Evolutionary conservation across 2,888 invertebrate species (phyloP).

Genomic region (Heteropelma amictum): DNA sequence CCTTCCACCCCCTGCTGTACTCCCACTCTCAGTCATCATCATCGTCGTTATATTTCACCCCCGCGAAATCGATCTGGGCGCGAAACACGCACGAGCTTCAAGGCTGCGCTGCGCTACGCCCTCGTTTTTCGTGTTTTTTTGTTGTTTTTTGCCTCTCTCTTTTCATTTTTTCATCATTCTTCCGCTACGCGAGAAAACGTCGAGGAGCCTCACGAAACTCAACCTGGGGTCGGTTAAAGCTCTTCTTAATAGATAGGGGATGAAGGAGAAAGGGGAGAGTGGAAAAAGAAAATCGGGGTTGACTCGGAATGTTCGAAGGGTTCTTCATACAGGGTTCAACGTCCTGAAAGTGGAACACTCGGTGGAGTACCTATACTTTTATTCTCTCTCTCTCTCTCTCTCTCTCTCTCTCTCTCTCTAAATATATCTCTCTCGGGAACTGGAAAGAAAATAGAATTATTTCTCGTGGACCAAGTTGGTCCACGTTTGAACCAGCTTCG

Average conservation of each 20-base stretch:
- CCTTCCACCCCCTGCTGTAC: constrained; percentile 31
- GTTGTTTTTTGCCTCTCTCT: no score
- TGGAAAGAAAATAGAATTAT: no score
- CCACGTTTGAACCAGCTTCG: no score
- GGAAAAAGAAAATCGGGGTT: neutral
- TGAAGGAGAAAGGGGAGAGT: neutral
- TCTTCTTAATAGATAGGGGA: neutral
- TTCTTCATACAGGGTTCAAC: constrained; percentile 22
- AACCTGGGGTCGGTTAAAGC: neutral
- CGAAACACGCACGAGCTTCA: constrained; percentile 43
- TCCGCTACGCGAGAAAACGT: neutral
- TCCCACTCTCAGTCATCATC: constrained; percentile 52
- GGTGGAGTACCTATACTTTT: neutral
- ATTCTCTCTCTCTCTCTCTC: no score
- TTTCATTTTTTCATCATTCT: neutral
- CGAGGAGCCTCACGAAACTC: constrained; percentile 17
- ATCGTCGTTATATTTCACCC: constrained; percentile 41
- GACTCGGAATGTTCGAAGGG: constrained; percentile 26
- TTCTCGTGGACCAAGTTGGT: no score
- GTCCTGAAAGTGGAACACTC: constrained; percentile 12
- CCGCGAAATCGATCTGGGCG: constrained; percentile 56
- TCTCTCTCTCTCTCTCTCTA: no score
- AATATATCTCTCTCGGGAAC: no score
- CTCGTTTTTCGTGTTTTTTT: no score
- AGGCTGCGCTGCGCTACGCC: constrained; percentile 37